A percentile compares a stretch with the other conserved stretches of the same genome.
These are phyloP conservation scores for Nebria ingens DNA, from an alignment of 1,140 invertebrate genomes.

Conservation along the genomic window DNA sequence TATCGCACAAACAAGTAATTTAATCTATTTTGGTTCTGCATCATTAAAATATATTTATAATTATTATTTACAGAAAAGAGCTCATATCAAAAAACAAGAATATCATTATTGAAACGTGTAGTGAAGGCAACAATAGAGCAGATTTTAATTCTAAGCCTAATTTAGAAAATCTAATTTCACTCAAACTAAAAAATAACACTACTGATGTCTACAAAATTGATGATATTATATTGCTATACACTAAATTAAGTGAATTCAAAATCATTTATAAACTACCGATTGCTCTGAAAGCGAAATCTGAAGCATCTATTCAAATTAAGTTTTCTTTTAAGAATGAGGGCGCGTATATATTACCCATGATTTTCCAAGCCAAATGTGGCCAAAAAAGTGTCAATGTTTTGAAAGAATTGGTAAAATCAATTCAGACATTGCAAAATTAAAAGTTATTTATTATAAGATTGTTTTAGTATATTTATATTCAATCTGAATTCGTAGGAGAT, in stretches of 20 bases:
- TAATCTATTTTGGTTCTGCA: not conserved
- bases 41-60: not conserved
- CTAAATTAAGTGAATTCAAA: not conserved
- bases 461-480: not conserved
- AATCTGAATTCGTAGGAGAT: not conserved
- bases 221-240: not conserved
- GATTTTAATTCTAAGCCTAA: not conserved
- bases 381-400: constrained; percentile 4
- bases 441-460: not conserved
- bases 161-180: not conserved
- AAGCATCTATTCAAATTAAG: not conserved
- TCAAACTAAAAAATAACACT: not conserved
- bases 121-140: not conserved
- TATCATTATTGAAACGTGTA: not conserved
- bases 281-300: not conserved
- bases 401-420: constrained; percentile 5
- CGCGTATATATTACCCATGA: not conserved
- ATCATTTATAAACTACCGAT: not conserved
- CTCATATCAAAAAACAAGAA: not conserved
- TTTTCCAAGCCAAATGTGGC: not conserved
- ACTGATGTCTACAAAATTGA: not conserved
- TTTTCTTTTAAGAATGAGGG: not conserved
- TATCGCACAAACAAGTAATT: not conserved
- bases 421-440: too few relatives aligned
- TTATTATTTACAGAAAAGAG: not conserved